These are phyloP conservation scores for Caloenas nicobarica DNA, from an alignment of 2,113 vertebrate genomes.

Conservation along the genomic window DNA sequence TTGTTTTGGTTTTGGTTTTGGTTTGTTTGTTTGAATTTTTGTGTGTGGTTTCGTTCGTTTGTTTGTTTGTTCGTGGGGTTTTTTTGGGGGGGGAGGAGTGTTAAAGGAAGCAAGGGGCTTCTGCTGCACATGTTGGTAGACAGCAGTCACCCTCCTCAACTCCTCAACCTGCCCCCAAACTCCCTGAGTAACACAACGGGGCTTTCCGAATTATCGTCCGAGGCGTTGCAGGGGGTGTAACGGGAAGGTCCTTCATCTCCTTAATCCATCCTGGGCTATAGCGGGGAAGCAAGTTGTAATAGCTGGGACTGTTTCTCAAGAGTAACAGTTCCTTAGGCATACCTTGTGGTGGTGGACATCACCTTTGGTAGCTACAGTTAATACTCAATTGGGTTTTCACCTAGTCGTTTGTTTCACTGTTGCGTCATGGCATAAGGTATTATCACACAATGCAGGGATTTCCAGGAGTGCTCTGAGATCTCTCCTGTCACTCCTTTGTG, in stretches of 20 bases:
- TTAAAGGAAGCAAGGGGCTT: too few relatives aligned
- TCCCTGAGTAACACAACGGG: fast-evolving
- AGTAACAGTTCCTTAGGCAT: fast-evolving
- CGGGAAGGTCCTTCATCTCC: too few relatives aligned
- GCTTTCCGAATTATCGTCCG: fast-evolving
- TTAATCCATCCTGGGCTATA: fast-evolving
- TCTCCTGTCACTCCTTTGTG: neutral
- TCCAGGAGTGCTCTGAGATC: neutral
- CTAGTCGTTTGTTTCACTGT: fast-evolving
- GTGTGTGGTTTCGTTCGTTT: too few relatives aligned
- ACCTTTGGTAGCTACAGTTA: neutral
- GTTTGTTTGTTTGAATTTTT: too few relatives aligned
- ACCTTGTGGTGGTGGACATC: fast-evolving
- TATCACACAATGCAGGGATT: neutral
- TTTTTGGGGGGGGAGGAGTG: too few relatives aligned
- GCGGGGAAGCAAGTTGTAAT: fast-evolving
- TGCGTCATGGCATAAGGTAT: fast-evolving
- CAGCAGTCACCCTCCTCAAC: too few relatives aligned
- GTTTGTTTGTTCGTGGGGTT: too few relatives aligned
- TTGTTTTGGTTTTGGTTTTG: too few relatives aligned
- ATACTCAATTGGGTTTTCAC: neutral
- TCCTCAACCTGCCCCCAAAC: too few relatives aligned
- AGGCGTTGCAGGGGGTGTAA: too few relatives aligned
- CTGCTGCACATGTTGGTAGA: too few relatives aligned
- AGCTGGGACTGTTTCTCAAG: neutral